phyloP scores from a whole-genome alignment of 2,888 invertebrate species.

The Drosophila mimica region DNA sequence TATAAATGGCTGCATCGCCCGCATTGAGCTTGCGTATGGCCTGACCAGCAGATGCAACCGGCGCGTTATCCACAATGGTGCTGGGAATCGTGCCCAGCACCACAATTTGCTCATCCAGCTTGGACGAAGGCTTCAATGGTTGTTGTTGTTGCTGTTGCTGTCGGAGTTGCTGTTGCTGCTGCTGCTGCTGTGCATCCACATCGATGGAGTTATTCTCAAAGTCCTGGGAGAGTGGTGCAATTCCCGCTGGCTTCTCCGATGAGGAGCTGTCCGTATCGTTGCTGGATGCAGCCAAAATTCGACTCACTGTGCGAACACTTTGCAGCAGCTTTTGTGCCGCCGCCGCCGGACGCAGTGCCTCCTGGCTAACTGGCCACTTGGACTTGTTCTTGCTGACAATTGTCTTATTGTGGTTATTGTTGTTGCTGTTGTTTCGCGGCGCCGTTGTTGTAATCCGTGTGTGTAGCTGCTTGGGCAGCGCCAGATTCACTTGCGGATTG shows the following conservation, averaged over 20 bases:
- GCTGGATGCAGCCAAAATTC: slow-evolving; percentile 18
- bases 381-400: slow-evolving; percentile 79
- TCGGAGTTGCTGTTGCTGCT: slow-evolving; percentile 32
- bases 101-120: slow-evolving; percentile 65
- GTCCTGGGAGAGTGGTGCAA: slow-evolving; percentile 78
- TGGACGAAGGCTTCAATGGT: slow-evolving; percentile 50
- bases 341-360: slow-evolving; percentile 65
- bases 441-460: slow-evolving; percentile 68
- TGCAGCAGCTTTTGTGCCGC: slow-evolving; percentile 53
- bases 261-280: slow-evolving; percentile 62
- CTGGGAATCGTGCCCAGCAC: slow-evolving; percentile 71
- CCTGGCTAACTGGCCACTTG: slow-evolving; percentile 82
- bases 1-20: slow-evolving; percentile 77
- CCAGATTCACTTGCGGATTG: slow-evolving; percentile 71
- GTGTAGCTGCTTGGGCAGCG: slow-evolving; percentile 37
- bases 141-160: slow-evolving; percentile 36
- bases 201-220: slow-evolving; percentile 85
- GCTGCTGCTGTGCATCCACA: slow-evolving; percentile 65
- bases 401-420: slow-evolving; percentile 76
- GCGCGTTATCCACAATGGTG: slow-evolving; percentile 58
- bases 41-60: slow-evolving; percentile 59
- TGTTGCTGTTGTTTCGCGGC: slow-evolving; percentile 71
- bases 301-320: slow-evolving; percentile 33
- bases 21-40: slow-evolving; percentile 67
- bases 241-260: slow-evolving; percentile 79